These are phyloP conservation scores for Amphiduros pacificus DNA, from an alignment of 2,888 invertebrate species.

Conservation along the genomic window DNA sequence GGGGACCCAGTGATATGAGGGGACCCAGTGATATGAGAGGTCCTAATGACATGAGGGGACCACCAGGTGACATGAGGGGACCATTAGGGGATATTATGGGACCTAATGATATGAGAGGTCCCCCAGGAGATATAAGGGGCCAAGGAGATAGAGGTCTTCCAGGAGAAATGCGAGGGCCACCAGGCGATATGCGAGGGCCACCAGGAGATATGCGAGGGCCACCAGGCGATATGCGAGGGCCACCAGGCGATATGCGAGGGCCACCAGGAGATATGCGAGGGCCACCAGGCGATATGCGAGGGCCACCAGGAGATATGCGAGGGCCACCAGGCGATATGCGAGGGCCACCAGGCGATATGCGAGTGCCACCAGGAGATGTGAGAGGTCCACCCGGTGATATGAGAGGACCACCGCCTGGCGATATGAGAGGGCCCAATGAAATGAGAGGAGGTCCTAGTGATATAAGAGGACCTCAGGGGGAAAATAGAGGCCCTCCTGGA, in stretches of 20 bases:
- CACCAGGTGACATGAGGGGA: not conserved
- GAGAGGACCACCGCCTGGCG: too few species aligned
- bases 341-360: not conserved
- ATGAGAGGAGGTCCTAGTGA: too few species aligned
- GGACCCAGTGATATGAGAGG: not conserved
- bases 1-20: not conserved
- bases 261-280: not conserved
- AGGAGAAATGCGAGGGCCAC: too few species aligned
- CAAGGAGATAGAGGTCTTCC: not conserved
- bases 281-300: not conserved
- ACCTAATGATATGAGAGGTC: too few species aligned
- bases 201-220: not conserved
- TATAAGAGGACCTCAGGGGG: not conserved
- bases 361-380: not conserved
- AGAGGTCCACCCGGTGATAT: not conserved
- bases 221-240: not conserved
- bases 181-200: not conserved
- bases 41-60: not conserved
- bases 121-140: not conserved
- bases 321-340: not conserved
- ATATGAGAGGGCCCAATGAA: too few species aligned
- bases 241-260: too few species aligned
- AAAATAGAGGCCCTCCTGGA: too few species aligned
- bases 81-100: too few species aligned
- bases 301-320: not conserved